phyloP scores from a whole-genome alignment of 2,113 vertebrate genomes.

The Elephas maximus region DNA sequence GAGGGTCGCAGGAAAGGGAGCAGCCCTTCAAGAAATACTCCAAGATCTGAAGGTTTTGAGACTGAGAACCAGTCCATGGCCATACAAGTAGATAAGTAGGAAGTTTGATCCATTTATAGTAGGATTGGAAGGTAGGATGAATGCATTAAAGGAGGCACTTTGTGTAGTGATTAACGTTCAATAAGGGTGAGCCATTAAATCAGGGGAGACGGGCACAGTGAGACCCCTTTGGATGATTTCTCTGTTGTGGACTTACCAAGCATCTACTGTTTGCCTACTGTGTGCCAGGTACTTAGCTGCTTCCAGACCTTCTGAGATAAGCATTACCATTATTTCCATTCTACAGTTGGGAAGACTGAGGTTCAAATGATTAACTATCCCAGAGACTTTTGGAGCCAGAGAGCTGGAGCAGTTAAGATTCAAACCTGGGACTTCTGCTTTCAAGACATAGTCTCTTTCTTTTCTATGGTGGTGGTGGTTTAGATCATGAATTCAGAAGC shows the following conservation, averaged over 20 bases:
- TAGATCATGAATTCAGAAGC: not conserved
- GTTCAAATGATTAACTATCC: not conserved
- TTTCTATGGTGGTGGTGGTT: not conserved
- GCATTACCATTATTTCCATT: not conserved
- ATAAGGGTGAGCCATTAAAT: not conserved
- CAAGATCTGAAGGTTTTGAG: not conserved
- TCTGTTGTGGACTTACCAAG: no score
- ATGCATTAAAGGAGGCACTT: not conserved
- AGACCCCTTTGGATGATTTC: not conserved
- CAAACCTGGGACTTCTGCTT: not conserved
- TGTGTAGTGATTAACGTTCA: not conserved
- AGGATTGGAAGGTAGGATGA: not conserved
- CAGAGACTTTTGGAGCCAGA: not conserved
- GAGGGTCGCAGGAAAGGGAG: not conserved
- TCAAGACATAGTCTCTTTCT: not conserved
- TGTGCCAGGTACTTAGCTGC: not conserved
- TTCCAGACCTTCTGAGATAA: not conserved
- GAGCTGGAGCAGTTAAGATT: not conserved
- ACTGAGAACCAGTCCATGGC: not conserved
- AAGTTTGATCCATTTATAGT: not conserved
- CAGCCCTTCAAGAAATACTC: not conserved
- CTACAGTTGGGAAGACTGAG: not conserved
- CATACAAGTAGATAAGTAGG: rapidly evolving
- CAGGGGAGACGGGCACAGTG: rapidly evolving
- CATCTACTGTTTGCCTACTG: not conserved